Percentiles rank a stretch among this genome's conserved stretches.
Evolutionary conservation across 2,113 vertebrate genomes (phyloP).

Genomic region (Catharus minimus): DNA sequence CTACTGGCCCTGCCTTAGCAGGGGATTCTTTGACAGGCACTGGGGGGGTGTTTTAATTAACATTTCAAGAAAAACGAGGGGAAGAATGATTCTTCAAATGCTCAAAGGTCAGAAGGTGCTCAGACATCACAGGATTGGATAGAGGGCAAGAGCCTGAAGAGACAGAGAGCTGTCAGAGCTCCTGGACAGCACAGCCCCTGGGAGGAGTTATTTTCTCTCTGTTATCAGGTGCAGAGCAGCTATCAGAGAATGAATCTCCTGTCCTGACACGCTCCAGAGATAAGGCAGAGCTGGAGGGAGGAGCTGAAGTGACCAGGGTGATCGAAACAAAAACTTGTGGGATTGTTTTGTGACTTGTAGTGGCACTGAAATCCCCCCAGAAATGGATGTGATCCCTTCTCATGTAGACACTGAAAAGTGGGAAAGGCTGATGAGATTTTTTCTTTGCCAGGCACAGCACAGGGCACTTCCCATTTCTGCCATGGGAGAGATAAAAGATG

Average conservation of each 20-base stretch:
- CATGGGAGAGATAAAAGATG: neutral
- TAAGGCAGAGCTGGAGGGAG: neutral
- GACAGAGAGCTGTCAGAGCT: conserved; percentile 35
- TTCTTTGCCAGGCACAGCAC: neutral
- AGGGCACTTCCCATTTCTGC: neutral
- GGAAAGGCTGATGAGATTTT: neutral
- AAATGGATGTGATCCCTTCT: neutral
- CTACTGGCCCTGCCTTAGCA: conserved; percentile 31
- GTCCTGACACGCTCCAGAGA: conserved; percentile 4
- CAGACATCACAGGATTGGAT: neutral
- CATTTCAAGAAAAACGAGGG: neutral
- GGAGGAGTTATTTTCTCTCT: conserved; percentile 34
- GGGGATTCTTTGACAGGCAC: conserved; percentile 8
- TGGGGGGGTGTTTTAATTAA: conserved; percentile 42
- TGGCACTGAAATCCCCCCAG: neutral
- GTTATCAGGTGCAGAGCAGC: neutral
- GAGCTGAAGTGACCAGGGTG: neutral
- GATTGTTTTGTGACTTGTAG: neutral
- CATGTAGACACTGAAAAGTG: neutral
- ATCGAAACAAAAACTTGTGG: neutral
- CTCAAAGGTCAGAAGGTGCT: conserved; percentile 21
- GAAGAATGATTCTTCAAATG: conserved; percentile 18
- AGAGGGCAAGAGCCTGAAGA: neutral
- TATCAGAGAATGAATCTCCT: neutral
- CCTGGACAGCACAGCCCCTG: neutral